Conservation (phyloP, 2,797 vertebrate genomes). For the Rhabdophis nuchalis region DNA sequence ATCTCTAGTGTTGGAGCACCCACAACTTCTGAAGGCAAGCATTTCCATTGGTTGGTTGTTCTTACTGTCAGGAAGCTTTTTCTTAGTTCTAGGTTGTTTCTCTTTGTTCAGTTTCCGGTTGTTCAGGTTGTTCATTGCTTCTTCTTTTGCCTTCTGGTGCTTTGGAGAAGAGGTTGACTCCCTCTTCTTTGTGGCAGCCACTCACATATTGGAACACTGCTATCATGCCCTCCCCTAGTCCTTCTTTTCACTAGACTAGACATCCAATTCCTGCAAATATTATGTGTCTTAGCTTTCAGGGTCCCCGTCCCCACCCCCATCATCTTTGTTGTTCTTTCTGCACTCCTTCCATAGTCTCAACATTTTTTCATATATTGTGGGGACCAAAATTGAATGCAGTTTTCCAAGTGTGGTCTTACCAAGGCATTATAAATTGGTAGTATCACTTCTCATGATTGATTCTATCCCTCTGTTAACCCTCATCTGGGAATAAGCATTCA, state of each 20-base stretch:
- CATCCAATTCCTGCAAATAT: background rate
- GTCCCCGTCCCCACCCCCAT: rapidly evolving
- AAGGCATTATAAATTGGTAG: background rate
- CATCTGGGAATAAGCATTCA: background rate
- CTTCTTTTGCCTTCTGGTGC: background rate
- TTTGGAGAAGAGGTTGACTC: background rate
- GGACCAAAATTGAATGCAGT: background rate
- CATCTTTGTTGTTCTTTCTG: background rate
- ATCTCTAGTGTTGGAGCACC: background rate
- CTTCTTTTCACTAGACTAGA: background rate
- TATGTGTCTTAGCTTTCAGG: background rate
- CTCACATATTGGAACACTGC: background rate
- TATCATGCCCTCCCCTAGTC: background rate
- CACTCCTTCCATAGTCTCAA: background rate
- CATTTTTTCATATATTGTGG: background rate
- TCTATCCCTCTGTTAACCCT: background rate
- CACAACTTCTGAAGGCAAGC: background rate
- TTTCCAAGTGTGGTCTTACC: background rate
- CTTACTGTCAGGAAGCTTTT: background rate
- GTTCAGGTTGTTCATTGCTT: background rate
- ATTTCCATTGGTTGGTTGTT: background rate
- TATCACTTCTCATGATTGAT: background rate
- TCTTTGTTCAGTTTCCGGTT: background rate
- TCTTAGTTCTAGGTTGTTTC: background rate
- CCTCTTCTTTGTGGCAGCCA: background rate